Conservation (phyloP, 2,113 vertebrate genomes). For the Glaucidium brasilianum region DNA sequence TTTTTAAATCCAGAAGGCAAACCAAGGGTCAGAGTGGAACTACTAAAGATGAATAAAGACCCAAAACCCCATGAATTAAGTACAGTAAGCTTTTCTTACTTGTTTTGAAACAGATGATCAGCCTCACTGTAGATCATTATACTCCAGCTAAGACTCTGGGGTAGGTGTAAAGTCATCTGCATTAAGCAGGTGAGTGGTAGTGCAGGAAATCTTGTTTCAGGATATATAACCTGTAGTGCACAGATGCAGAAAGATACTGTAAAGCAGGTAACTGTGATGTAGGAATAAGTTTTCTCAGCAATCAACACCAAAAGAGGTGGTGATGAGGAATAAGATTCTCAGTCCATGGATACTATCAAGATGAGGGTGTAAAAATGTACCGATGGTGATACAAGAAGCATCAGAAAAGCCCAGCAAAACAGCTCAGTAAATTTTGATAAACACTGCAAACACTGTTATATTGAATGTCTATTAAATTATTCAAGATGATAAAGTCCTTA, state of each 20-base stretch:
- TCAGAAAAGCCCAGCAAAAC: not conserved
- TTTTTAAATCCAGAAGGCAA: not conserved
- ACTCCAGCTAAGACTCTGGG: not conserved
- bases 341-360: accelerated
- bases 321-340: not conserved
- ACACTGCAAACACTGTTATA: not conserved
- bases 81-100: not conserved
- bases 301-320: not conserved
- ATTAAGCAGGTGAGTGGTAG: not conserved
- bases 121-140: not conserved
- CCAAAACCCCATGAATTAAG: not conserved
- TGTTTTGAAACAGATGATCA: not conserved
- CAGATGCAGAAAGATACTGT: not conserved
- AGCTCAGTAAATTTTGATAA: not conserved
- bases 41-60: not conserved
- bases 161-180: not conserved
- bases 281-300: not conserved
- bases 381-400: not conserved
- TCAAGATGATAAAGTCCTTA: not conserved
- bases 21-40: not conserved
- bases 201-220: not conserved
- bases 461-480: not conserved
- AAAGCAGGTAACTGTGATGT: not conserved
- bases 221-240: not conserved
- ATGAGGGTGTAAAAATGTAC: not conserved